Percentiles rank a stretch among this genome's conserved stretches.
Evolutionary conservation across 2,797 vertebrate species (phyloP).

Genomic region (Moxostoma hubbsi): DNA sequence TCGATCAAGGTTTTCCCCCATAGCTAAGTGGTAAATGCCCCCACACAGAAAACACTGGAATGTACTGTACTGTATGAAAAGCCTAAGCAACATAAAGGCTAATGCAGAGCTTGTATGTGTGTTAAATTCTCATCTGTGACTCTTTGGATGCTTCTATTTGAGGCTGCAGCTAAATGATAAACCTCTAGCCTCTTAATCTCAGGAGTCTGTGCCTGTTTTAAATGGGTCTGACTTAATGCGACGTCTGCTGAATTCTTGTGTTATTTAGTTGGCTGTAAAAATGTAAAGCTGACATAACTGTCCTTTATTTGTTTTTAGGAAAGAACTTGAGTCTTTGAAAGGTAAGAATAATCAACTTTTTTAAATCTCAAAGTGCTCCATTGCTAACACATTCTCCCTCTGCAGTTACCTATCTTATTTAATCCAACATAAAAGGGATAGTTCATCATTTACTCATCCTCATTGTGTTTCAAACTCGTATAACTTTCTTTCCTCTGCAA

Average conservation of each 20-base stretch:
- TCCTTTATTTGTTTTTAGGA: constrained; percentile 76
- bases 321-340: constrained; percentile 89
- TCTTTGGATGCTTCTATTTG: constrained; percentile 3
- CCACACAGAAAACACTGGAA: background rate
- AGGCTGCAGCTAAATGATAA: constrained; percentile 33
- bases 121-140: constrained; percentile 25
- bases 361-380: background rate
- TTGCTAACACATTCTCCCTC: background rate
- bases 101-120: background rate
- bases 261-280: background rate
- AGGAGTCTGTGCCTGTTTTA: background rate
- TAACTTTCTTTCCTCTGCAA: background rate
- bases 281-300: background rate
- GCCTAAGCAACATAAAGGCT: background rate
- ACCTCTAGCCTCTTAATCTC: constrained; percentile 24
- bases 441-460: background rate
- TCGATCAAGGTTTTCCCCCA: background rate
- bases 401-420: background rate
- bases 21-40: background rate
- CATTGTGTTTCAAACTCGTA: background rate
- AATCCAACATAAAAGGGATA: background rate
- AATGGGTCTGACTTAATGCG: constrained; percentile 15
- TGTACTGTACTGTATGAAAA: background rate
- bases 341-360: constrained; percentile 75
- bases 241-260: constrained; percentile 19